Percentiles rank a stretch among this genome's conserved stretches.
phyloP scores from a whole-genome alignment of 2,113 vertebrate genomes.

The Seriola rivoliana region DNA sequence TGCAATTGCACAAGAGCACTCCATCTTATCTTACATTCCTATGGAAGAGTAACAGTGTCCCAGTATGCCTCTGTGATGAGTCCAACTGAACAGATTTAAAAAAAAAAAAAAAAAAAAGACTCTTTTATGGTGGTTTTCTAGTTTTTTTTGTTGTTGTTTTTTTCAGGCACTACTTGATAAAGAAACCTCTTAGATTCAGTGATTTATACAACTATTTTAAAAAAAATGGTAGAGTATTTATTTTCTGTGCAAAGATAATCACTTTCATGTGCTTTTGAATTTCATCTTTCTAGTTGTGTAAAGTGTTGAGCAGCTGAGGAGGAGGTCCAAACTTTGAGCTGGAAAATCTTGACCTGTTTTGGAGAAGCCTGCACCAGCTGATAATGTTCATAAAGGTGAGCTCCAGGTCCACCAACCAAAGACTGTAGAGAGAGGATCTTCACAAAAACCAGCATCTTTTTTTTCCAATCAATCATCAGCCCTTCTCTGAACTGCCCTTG shows the following conservation, averaged over 20 bases:
- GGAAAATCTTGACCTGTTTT: slow-evolving; percentile 26
- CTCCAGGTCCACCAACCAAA: slow-evolving; percentile 65
- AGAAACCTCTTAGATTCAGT: slow-evolving; percentile 58
- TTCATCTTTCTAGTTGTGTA: slow-evolving; percentile 6
- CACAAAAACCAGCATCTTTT: not conserved
- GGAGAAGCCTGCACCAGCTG: slow-evolving; percentile 21
- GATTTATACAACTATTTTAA: slow-evolving; percentile 42
- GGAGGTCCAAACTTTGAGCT: not conserved
- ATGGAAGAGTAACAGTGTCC: slow-evolving; percentile 85
- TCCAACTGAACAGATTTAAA: slow-evolving; percentile 14
- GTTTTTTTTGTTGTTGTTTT: slow-evolving; percentile 18
- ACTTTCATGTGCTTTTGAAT: slow-evolving; percentile 28
- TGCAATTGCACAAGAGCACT: slow-evolving; percentile 95
- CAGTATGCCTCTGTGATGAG: slow-evolving; percentile 7
- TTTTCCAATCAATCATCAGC: not conserved
- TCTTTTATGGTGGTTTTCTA: slow-evolving; percentile 74
- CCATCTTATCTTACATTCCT: slow-evolving; percentile 90
- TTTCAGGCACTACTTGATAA: slow-evolving; percentile 87
- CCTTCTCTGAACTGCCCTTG: slow-evolving; percentile 14
- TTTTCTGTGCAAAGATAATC: slow-evolving; percentile 66
- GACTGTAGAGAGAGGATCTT: slow-evolving; percentile 33
- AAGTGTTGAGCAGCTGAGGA: slow-evolving; percentile 16
- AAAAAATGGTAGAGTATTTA: slow-evolving; percentile 57
- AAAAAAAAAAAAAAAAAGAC: too few relatives aligned
- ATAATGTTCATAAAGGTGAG: slow-evolving; percentile 4